phyloP scores from a whole-genome alignment of 2,797 vertebrate species.

The Pelobates cultripes region DNA sequence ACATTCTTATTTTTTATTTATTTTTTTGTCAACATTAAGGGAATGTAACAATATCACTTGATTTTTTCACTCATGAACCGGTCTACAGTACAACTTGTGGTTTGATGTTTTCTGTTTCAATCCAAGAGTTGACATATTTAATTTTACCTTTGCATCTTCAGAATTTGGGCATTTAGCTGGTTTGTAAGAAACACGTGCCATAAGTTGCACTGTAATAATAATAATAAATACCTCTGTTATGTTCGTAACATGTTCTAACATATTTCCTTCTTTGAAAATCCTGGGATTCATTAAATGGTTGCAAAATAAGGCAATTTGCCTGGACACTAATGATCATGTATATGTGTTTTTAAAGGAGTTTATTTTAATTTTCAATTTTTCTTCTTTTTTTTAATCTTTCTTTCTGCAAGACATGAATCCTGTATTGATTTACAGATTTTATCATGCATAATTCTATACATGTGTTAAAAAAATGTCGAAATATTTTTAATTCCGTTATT shows the following conservation, averaged over 20 bases:
- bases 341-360: no score
- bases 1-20: conserved; percentile 38
- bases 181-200: not conserved
- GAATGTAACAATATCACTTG: conserved; percentile 43
- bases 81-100: conserved; percentile 47
- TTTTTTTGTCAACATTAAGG: conserved; percentile 6
- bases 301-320: not conserved
- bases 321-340: no score
- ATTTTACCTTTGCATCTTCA: not conserved
- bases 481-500: not conserved
- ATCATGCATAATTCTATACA: not conserved
- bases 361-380: no score
- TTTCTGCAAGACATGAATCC: no score
- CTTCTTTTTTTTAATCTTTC: no score
- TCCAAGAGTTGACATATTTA: not conserved
- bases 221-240: conserved; percentile 17
- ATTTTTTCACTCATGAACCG: conserved; percentile 29
- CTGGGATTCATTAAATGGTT: conserved; percentile 58
- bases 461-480: not conserved
- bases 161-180: not conserved
- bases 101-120: conserved; percentile 3
- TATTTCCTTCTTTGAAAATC: conserved; percentile 55
- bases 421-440: no score
- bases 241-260: conserved; percentile 45
- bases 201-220: conserved; percentile 42